These are phyloP conservation scores for Microchrysa polita DNA, from an alignment of 2,888 invertebrate genomes.

Conservation along the genomic window DNA sequence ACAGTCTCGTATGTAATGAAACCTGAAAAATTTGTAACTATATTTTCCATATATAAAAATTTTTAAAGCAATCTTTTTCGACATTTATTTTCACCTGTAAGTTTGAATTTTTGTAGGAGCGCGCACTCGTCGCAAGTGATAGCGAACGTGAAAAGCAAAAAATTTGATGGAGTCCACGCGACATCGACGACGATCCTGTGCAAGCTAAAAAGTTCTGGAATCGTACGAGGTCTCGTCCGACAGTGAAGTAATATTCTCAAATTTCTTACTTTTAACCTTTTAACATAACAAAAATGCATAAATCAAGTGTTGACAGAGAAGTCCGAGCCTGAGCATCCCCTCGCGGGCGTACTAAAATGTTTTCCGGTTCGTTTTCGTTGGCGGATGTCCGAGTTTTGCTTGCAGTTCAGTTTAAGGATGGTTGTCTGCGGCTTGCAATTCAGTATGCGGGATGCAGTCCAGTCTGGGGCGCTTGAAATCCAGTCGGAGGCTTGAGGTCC, in stretches of 20 bases:
- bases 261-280: constrained; percentile 31
- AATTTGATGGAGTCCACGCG: constrained; percentile 40
- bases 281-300: constrained; percentile 4
- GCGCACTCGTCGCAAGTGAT: too few species aligned
- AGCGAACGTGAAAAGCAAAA: constrained; percentile 27
- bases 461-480: too few species aligned
- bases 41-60: too few species aligned
- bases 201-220: constrained; percentile 37
- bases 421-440: too few species aligned
- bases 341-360: too few species aligned
- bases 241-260: constrained; percentile 41
- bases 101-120: constrained; percentile 38
- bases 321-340: constrained; percentile 18
- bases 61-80: constrained; percentile 29
- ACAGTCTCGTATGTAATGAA: constrained; percentile 29
- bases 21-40: constrained; percentile 15
- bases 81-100: constrained; percentile 43
- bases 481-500: too few species aligned
- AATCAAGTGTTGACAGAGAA: background rate
- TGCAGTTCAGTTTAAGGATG: too few species aligned
- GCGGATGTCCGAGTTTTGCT: constrained; percentile 3
- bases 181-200: constrained; percentile 19
- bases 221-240: constrained; percentile 23
- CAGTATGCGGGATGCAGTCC: too few species aligned
- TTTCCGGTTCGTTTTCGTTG: too few species aligned